Evolutionary conservation across 2,113 vertebrate genomes (phyloP).

Genomic region (Electrona antarctica): DNA sequence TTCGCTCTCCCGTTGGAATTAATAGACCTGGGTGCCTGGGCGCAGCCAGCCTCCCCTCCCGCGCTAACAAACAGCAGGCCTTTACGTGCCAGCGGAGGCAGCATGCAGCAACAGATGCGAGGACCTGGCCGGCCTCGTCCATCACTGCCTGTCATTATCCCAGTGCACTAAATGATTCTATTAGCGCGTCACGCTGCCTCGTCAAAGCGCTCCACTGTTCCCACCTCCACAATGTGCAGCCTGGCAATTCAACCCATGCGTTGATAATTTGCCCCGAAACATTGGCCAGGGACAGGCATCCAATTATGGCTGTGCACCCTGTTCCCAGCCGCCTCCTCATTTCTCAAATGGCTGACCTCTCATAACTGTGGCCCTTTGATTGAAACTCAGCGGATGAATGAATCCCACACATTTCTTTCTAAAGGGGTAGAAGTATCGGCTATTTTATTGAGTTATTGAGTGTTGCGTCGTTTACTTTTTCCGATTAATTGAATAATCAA

Average conservation of each 20-base stretch:
- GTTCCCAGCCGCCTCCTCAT: constrained; percentile 58
- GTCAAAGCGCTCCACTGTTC: constrained; percentile 71
- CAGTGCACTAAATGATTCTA: constrained; percentile 68
- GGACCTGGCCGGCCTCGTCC: constrained; percentile 49
- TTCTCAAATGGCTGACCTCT: constrained; percentile 46
- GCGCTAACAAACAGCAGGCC: constrained; percentile 35
- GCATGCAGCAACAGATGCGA: constrained; percentile 38
- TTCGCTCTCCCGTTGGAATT: too few species aligned
- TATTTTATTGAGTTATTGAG: too few species aligned
- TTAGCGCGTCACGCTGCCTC: constrained; percentile 63
- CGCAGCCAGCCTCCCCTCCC: background rate
- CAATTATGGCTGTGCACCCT: constrained; percentile 71
- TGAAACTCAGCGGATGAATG: constrained; percentile 40
- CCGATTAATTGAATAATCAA: too few species aligned
- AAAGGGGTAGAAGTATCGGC: too few species aligned
- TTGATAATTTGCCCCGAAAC: constrained; percentile 72
- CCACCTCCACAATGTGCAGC: constrained; percentile 61
- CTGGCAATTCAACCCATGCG: constrained; percentile 63
- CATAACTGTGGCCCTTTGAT: constrained; percentile 59
- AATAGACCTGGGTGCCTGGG: too few species aligned
- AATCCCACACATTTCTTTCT: constrained; percentile 17
- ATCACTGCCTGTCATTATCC: constrained; percentile 66
- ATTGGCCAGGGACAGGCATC: constrained; percentile 61
- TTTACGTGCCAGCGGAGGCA: constrained; percentile 21
- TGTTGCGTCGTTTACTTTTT: too few species aligned